Conservation (phyloP, 2,113 vertebrate species). For the Hystrix cristata region DNA sequence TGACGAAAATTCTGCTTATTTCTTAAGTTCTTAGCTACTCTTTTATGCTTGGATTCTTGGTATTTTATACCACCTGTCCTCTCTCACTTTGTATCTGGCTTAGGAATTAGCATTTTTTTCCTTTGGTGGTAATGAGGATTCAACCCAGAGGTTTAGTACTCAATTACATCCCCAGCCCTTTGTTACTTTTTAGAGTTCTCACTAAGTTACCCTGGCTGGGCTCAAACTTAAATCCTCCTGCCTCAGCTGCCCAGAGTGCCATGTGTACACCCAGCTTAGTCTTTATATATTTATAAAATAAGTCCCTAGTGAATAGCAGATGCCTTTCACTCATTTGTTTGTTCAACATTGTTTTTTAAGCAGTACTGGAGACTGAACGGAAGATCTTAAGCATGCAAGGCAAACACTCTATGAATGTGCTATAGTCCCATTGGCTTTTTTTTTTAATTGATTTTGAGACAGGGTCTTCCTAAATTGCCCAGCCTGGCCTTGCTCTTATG, state of each 20-base stretch:
- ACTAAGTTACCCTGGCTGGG: background rate
- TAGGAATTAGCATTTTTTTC: constrained; percentile 3
- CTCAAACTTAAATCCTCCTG: background rate
- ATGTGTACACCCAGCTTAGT: background rate
- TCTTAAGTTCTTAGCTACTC: constrained; percentile 31
- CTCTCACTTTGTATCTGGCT: background rate
- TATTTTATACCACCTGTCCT: background rate
- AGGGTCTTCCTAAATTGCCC: background rate
- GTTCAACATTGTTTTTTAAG: background rate
- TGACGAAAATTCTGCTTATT: constrained; percentile 12
- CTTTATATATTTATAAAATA: background rate
- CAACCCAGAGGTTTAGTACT: background rate
- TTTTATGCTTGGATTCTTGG: constrained; percentile 27
- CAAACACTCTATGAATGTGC: background rate
- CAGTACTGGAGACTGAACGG: background rate
- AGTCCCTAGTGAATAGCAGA: background rate
- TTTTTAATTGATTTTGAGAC: background rate
- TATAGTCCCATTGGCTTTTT: background rate
- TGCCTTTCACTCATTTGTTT: background rate
- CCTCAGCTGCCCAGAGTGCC: background rate
- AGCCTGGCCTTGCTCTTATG: background rate
- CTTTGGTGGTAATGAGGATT: background rate
- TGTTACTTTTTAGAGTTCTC: background rate
- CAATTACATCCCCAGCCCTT: background rate
- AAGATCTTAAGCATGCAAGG: background rate